Evolutionary conservation across 2,888 invertebrate genomes (phyloP).

Genomic region (Pristionchus entomophagus): DNA sequence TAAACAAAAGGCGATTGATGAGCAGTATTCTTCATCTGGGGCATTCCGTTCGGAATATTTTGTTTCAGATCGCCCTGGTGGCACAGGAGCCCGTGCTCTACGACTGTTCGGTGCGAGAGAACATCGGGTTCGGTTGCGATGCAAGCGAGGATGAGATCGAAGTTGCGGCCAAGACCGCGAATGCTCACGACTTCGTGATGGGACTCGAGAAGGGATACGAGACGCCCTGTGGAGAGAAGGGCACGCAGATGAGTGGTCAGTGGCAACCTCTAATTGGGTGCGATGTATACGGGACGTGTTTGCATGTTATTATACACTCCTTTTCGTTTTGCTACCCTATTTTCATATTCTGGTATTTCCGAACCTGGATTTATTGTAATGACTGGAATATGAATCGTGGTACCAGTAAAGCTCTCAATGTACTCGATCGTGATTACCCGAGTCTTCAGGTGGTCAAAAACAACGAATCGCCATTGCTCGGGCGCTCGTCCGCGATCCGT

Average conservation of each 20-base stretch:
- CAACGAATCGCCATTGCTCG: conserved; percentile 67
- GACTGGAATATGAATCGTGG: no score
- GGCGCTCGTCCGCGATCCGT: conserved; percentile 56
- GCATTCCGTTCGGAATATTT: no score
- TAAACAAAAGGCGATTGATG: no score
- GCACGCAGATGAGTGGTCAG: conserved; percentile 23
- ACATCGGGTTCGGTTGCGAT: conserved; percentile 63
- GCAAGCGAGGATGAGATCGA: conserved; percentile 46
- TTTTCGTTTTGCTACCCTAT: no score
- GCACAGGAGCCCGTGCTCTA: conserved; percentile 61
- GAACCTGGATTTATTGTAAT: no score
- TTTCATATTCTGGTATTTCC: no score
- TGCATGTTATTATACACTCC: no score
- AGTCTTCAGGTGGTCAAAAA: conserved; percentile 21
- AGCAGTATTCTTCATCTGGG: no score
- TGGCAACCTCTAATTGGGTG: no score
- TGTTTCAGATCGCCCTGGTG: conserved; percentile 48
- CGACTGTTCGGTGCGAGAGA: conserved; percentile 58
- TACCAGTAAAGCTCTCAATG: no score
- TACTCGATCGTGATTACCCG: background rate
- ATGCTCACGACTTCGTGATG: conserved; percentile 30
- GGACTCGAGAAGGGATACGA: conserved; percentile 21
- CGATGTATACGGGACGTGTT: no score
- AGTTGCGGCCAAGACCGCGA: background rate
- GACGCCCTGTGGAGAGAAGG: conserved; percentile 42